Evolutionary conservation across 1,140 invertebrate genomes (phyloP).

Genomic region (Anthonomus grandis): DNA sequence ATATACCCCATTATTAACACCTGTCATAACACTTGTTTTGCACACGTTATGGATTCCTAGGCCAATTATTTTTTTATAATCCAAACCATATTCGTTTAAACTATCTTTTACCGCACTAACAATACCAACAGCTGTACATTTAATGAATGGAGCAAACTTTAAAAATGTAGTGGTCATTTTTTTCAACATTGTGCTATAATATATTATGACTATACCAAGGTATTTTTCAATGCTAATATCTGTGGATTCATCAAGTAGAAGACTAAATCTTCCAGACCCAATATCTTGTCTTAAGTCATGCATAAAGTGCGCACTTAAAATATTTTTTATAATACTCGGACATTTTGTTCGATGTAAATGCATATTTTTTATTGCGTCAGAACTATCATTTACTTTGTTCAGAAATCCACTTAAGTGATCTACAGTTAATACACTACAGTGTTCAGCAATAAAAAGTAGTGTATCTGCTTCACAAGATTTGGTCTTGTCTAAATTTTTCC

Average conservation of each 20-base stretch:
- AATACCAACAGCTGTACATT: neutral
- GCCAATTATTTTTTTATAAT: neutral
- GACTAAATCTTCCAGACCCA: too few species aligned
- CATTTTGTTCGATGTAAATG: too few species aligned
- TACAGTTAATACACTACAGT: too few species aligned
- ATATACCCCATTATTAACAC: neutral
- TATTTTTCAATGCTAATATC: neutral
- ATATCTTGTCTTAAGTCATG: too few species aligned
- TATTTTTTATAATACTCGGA: too few species aligned
- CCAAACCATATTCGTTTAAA: neutral
- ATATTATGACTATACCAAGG: neutral
- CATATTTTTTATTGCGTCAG: too few species aligned
- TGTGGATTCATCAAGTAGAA: neutral
- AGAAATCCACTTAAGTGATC: too few species aligned
- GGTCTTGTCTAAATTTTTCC: neutral
- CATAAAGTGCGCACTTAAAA: too few species aligned
- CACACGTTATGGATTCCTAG: neutral
- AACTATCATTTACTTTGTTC: too few species aligned
- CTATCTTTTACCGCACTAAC: neutral
- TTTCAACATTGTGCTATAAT: too few species aligned
- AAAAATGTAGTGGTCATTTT: neutral
- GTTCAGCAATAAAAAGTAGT: neutral
- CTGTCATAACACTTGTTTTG: too few species aligned
- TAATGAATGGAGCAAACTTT: neutral
- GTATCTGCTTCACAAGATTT: neutral